These are phyloP conservation scores for Sminthurinus aureus DNA, from an alignment of 2,888 invertebrate species.

Conservation along the genomic window DNA sequence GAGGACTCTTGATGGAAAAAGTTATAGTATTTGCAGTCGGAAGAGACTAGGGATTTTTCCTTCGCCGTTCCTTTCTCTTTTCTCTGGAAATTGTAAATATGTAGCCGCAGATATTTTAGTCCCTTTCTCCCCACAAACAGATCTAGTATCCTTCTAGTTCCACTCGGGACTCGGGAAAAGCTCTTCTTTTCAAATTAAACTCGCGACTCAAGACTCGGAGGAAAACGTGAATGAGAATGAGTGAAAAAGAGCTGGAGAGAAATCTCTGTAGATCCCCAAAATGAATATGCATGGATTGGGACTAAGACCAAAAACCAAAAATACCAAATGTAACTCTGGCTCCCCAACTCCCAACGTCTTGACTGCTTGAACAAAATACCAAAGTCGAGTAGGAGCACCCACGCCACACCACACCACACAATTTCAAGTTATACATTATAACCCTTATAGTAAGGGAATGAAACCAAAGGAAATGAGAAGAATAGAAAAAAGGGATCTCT, in stretches of 20 bases:
- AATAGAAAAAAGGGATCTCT: slow-evolving; percentile 41
- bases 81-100: too few relatives aligned
- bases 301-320: not conserved
- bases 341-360: too few relatives aligned
- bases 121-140: too few relatives aligned
- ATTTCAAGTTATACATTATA: not conserved
- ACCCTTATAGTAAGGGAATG: not conserved
- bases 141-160: not conserved
- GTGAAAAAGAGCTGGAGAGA: not conserved
- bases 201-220: too few relatives aligned
- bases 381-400: too few relatives aligned
- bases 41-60: too few relatives aligned
- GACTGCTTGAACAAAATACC: too few relatives aligned
- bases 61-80: too few relatives aligned
- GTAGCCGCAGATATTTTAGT: too few relatives aligned
- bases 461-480: not conserved
- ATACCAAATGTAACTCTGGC: not conserved
- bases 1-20: too few relatives aligned
- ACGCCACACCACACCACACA: too few relatives aligned
- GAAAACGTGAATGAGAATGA: not conserved
- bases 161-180: not conserved
- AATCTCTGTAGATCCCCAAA: not conserved
- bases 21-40: too few relatives aligned
- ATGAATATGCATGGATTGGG: slow-evolving; percentile 9
- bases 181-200: not conserved